These are phyloP conservation scores for Pampus argenteus DNA, from an alignment of 2,797 vertebrate genomes.

Conservation along the genomic window DNA sequence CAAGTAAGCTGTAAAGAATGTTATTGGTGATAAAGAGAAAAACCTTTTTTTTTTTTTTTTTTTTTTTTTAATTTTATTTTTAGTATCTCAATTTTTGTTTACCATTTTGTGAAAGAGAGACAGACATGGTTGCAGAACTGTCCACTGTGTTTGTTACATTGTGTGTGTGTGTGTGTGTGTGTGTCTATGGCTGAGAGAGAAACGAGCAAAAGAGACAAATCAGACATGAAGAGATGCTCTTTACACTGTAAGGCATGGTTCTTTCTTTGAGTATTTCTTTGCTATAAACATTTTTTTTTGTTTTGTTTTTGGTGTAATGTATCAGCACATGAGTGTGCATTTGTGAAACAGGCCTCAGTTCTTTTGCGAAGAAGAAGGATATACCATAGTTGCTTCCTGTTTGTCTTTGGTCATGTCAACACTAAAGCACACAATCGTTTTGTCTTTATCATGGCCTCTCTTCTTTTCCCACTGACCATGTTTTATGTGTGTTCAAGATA, in stretches of 20 bases:
- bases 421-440: slow-evolving; percentile 66
- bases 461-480: slow-evolving; percentile 28
- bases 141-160: slow-evolving; percentile 26
- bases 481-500: slow-evolving; percentile 17
- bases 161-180: background rate
- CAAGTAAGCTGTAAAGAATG: slow-evolving; percentile 24
- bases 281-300: slow-evolving; percentile 47
- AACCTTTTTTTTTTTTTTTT: background rate
- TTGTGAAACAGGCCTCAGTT: slow-evolving; percentile 17
- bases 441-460: slow-evolving; percentile 46
- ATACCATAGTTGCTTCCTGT: slow-evolving; percentile 34
- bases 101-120: slow-evolving; percentile 46
- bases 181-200: slow-evolving; percentile 15
- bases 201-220: slow-evolving; percentile 61
- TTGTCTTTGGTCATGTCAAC: slow-evolving; percentile 49
- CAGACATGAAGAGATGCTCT: slow-evolving; percentile 41
- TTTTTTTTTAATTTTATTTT: slow-evolving; percentile 23
- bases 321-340: slow-evolving; percentile 32
- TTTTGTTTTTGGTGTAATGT: slow-evolving; percentile 58
- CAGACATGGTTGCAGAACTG: slow-evolving; percentile 15
- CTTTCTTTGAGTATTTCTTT: slow-evolving; percentile 44
- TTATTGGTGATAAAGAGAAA: slow-evolving; percentile 19
- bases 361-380: slow-evolving; percentile 22
- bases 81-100: slow-evolving; percentile 49
- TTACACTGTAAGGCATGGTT: slow-evolving; percentile 55